A percentile compares a stretch with the other conserved stretches of the same genome.
These are phyloP conservation scores for Phalacrocorax aristotelis DNA, from an alignment of 2,113 vertebrate genomes.

Conservation along the genomic window DNA sequence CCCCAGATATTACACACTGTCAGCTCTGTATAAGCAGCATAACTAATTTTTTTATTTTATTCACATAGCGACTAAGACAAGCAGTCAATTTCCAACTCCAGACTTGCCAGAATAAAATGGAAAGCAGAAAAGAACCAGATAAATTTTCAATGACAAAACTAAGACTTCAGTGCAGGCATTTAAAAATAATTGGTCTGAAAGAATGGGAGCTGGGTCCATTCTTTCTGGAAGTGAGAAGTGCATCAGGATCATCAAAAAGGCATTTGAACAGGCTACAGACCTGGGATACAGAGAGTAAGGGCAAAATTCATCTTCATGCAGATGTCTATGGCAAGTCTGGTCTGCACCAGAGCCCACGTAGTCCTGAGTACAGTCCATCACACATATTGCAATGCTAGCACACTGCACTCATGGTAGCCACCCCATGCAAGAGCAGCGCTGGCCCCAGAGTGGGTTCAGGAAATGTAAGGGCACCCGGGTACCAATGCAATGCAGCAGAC, in stretches of 20 bases:
- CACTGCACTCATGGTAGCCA: background rate
- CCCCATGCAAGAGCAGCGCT: background rate
- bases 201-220: background rate
- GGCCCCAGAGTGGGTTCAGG: background rate
- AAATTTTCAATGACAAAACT: background rate
- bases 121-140: background rate
- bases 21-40: background rate
- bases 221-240: background rate
- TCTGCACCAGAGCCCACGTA: accelerated
- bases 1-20: background rate
- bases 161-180: background rate
- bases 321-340: background rate
- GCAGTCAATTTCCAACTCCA: background rate
- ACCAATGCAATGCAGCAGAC: background rate
- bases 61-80: background rate
- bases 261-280: background rate
- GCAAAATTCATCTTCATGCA: background rate
- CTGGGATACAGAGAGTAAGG: background rate
- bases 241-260: background rate
- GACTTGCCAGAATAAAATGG: background rate
- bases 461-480: background rate
- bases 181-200: background rate
- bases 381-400: accelerated
- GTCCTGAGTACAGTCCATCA: background rate
- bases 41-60: background rate